Base-by-base conservation (phyloP, 2,797 vertebrate genomes). In the Coregonus sp. region DNA sequence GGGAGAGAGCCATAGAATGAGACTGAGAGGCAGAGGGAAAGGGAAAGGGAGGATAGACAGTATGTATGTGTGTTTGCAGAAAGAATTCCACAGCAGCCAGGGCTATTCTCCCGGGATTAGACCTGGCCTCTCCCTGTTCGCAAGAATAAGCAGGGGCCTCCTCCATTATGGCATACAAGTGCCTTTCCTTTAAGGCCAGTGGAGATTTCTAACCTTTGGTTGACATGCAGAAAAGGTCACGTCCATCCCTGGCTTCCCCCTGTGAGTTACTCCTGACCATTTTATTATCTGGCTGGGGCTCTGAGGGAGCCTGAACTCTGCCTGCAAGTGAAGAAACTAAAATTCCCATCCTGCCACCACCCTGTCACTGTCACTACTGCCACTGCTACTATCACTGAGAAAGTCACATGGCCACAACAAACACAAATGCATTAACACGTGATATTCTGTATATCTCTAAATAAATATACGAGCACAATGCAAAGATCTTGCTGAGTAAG, bases 171-270 rank as follows among this genome's bases (percentile, higher is more conserved):
- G 91, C 90, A 93, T 93, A 93, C 92, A 90, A 93, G 93, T 92
- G 89, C 90, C 90, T 93, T 93, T 93, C 92, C 87, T 95, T 94
- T 93, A 93, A 93, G 92, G 94, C 93, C 92, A 94, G 88, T 90
- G 87, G 91, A 94, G 92, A 94, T 93, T 94, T 94, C 92, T 95
- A 93, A 94, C 94, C 94, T 95, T 95, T 95, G 93, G 88, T 87
- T 95, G 94, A 94, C 93, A 92, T 89, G 79, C 80, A 35, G 89
- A 90, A 94, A 95, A 95, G 93, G 94, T 94, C 93, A 94, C 86
- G 87, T 86, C 86, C 89, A 93, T 93, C 88, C 74, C 31, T 70
- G 85, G 89, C 81, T 76, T 90, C 86, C 86, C 88, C 79, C 71
- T 80, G n/a, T 88, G 87, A 92, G 89, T 85, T 82, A 82, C 83